Evolutionary conservation across 1,140 invertebrate genomes (phyloP).

Genomic region (Caenorhabditis inopinata): DNA sequence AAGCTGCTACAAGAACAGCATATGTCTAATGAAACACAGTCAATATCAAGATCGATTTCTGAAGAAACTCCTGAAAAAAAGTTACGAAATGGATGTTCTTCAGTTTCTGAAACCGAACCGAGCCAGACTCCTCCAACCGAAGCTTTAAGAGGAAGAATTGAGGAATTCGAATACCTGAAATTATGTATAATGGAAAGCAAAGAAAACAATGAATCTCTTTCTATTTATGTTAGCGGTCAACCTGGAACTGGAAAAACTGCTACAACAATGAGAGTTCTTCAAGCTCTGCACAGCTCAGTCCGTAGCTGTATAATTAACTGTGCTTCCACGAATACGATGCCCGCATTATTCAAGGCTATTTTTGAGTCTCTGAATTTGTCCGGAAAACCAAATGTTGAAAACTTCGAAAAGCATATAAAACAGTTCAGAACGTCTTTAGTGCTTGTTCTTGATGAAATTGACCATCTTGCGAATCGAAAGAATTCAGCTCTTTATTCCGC

Average conservation of each 20-base stretch:
- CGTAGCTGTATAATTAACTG: constrained; percentile 48
- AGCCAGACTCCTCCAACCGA: not conserved
- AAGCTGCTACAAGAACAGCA: no score
- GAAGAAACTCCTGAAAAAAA: not conserved
- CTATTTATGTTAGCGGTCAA: constrained; percentile 88
- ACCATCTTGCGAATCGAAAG: constrained; percentile 81
- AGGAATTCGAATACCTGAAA: constrained; percentile 75
- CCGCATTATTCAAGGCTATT: constrained; percentile 71
- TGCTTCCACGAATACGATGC: constrained; percentile 66
- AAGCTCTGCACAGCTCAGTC: not conserved
- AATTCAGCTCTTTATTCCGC: constrained; percentile 87
- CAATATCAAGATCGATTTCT: not conserved
- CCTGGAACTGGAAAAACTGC: constrained; percentile 80
- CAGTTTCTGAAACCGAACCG: not conserved
- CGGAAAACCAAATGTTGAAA: not conserved
- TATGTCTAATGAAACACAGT: not conserved
- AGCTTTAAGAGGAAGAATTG: constrained; percentile 73
- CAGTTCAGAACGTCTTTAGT: constrained; percentile 13
- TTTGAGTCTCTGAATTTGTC: constrained; percentile 52
- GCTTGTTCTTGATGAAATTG: constrained; percentile 91
- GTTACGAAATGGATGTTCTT: not conserved
- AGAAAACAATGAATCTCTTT: constrained; percentile 74
- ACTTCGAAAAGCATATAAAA: constrained; percentile 70
- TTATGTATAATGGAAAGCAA: constrained; percentile 76
- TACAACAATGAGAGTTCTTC: constrained; percentile 23